Evolutionary conservation across 2,888 invertebrate species (phyloP).

Genomic region (Subacronicta megacephala): DNA sequence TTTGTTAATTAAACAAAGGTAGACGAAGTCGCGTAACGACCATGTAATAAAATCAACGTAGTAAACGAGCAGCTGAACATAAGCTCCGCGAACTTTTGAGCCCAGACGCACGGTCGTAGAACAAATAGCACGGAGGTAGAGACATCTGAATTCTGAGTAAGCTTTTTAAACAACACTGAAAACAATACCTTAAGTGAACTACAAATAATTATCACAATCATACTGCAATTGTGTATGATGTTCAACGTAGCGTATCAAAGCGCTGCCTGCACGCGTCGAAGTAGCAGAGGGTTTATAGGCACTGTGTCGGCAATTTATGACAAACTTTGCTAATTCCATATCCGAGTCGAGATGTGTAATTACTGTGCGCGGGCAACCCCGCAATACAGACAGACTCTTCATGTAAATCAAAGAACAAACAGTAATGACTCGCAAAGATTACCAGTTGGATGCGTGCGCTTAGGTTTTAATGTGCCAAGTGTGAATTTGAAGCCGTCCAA

Average conservation of each 20-base stretch:
- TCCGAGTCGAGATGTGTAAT: constrained; percentile 43
- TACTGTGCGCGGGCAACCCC: constrained; percentile 35
- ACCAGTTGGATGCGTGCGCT: constrained; percentile 30
- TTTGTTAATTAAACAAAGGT: constrained; percentile 27
- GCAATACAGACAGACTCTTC: constrained; percentile 25
- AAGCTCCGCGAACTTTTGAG: constrained; percentile 38
- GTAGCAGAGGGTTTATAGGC: constrained; percentile 24
- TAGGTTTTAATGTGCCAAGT: constrained; percentile 39
- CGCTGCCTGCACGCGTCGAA: constrained; percentile 44
- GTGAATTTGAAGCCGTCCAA: constrained; percentile 44
- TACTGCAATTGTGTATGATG: constrained; percentile 40
- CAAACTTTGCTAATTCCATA: constrained; percentile 62
- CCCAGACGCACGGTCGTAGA: constrained; percentile 35
- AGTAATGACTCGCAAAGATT: constrained; percentile 48
- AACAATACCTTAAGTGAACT: constrained; percentile 23
- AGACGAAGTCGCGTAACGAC: constrained; percentile 35
- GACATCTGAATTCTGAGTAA: constrained; percentile 33
- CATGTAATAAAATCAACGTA: constrained; percentile 51
- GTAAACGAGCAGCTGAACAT: constrained; percentile 38
- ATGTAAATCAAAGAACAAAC: constrained; percentile 49
- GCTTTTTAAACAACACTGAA: constrained; percentile 35
- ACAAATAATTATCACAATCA: constrained; percentile 35
- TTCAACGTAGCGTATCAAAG: constrained; percentile 41
- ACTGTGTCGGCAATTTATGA: constrained; percentile 42
- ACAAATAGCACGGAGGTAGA: constrained; percentile 35